Base-by-base conservation (phyloP, 2,113 vertebrate species). In the Pitta sordida region DNA sequence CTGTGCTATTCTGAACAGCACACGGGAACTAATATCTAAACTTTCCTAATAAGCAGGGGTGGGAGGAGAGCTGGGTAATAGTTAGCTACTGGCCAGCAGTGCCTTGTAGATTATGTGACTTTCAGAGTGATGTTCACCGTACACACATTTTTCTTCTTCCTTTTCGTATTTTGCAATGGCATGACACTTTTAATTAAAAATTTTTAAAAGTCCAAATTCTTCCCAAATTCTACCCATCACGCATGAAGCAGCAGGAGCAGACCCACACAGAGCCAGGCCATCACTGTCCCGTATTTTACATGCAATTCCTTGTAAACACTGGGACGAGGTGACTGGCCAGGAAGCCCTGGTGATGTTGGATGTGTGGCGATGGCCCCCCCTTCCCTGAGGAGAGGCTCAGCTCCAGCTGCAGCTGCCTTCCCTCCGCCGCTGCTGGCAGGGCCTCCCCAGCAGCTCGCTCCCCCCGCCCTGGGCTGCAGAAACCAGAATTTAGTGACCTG, bases 401-500 rank as follows among this genome's bases (percentile, higher is more conserved):
- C 74, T 94, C 86, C 96, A 94, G 88, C 92, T 91, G 83, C 91
- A 92, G 91, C 92, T 81, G 83, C 83, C 41, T 80, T 53, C 49
- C 44, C 59, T 18, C 43, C 2, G 5, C 67, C 6, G 24, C 79
- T 69, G 76, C 90, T 93, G 93, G 88, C 86, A 94, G 73, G 58
- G 82, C 37, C 69, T 91, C 64, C 73, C 75, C 83, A 2, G 79
- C 90, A 81, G 21, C 79, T 51, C 14, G 1, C 49, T 79, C 70
- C 73, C 81, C 86, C 90, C 30, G 10, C n/a, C 56, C 65, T 1
- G 22, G 58, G 73, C 90, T 6, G 2, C 76, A 93, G 70, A 93
- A 94, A 86, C 77, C 81, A 94, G 91, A 92, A 96, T 91, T 92
- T 93, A 95, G 94, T 89, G 94, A 95, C 91, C 92, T 96, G 94